These are phyloP conservation scores for Anableps anableps DNA, from an alignment of 2,797 vertebrate genomes.

Conservation along the genomic window DNA sequence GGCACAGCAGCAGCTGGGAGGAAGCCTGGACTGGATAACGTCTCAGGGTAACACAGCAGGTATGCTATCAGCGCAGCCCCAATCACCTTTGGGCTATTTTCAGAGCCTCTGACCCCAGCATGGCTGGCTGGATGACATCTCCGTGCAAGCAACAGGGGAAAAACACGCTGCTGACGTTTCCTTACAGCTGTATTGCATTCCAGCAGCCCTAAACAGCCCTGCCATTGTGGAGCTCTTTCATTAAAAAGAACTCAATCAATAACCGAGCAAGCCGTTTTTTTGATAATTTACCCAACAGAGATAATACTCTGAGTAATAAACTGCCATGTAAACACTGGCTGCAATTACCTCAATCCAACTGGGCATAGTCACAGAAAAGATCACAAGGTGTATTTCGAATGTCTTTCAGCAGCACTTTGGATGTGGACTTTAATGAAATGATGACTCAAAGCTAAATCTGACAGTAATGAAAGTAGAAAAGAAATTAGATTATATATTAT, in stretches of 20 bases:
- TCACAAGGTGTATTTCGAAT: conserved; percentile 27
- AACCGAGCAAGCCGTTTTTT: conserved; percentile 8
- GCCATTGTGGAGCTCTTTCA: conserved; percentile 42
- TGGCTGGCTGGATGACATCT: conserved; percentile 60
- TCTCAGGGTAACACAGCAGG: conserved; percentile 72
- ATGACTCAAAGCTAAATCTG: conserved; percentile 37
- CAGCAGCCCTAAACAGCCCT: conserved; percentile 27
- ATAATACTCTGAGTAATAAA: conserved; percentile 36
- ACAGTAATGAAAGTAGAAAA: conserved; percentile 32
- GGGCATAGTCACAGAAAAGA: conserved; percentile 17
- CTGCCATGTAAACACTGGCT: conserved; percentile 35
- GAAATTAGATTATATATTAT: conserved; percentile 34
- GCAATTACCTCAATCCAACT: conserved; percentile 41
- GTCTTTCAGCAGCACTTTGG: conserved; percentile 31
- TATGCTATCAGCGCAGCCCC: conserved; percentile 58
- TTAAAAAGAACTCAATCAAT: conserved; percentile 16
- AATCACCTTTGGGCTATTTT: conserved; percentile 64
- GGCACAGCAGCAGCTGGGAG: conserved; percentile 52
- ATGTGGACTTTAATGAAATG: conserved; percentile 36
- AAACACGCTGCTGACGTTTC: conserved; percentile 32
- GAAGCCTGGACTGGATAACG: conserved; percentile 55
- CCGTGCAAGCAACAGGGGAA: conserved; percentile 46
- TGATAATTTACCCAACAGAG: conserved; percentile 20
- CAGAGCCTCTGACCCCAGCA: conserved; percentile 66
- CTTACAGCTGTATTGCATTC: conserved; percentile 38